A percentile compares a stretch with the other conserved stretches of the same genome.
phyloP scores from a whole-genome alignment of 2,113 vertebrate genomes.

The Cryptoleucopteryx plumbea region DNA sequence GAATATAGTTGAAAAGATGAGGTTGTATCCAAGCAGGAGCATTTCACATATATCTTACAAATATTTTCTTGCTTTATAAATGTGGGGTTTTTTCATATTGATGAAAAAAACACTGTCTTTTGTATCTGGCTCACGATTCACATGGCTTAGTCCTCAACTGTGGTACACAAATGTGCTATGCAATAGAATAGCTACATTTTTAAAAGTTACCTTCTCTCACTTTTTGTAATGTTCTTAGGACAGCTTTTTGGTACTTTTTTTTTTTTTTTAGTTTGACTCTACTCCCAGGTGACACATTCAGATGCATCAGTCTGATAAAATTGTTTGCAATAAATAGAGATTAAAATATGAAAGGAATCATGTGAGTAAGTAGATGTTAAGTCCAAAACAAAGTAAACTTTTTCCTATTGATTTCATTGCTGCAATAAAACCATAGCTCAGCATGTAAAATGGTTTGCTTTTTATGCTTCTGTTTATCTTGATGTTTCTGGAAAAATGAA shows the following conservation, averaged over 20 bases:
- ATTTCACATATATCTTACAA: not conserved
- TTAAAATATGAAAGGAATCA: not conserved
- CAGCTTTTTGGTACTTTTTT: not conserved
- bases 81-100: rapidly evolving
- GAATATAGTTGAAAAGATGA: not conserved
- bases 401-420: not conserved
- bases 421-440: not conserved
- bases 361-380: not conserved
- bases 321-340: not conserved
- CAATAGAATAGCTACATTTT: not conserved
- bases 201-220: not conserved
- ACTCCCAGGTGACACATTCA: not conserved
- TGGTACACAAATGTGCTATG: not conserved
- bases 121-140: not conserved
- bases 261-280: not conserved
- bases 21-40: not conserved
- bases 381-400: not conserved
- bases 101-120: not conserved
- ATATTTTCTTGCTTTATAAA: rapidly evolving
- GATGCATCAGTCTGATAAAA: not conserved
- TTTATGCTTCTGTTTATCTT: not conserved
- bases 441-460: not conserved
- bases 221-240: not conserved
- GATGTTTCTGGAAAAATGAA: not conserved
- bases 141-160: not conserved